Base-by-base conservation (phyloP, 2,797 vertebrate genomes). In the Trichosurus vulpecula region DNA sequence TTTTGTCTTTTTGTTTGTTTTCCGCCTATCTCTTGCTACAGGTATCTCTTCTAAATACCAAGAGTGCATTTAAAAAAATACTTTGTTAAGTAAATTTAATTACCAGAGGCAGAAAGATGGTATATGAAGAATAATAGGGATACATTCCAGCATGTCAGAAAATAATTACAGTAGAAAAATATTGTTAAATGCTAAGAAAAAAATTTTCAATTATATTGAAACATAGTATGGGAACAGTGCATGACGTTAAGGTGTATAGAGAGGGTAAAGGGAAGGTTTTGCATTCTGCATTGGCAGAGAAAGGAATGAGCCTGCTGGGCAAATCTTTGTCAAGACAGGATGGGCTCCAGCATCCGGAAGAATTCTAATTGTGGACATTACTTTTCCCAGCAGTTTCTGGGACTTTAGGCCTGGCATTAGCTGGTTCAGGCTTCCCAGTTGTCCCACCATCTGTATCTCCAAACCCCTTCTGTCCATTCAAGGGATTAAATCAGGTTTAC, bases 31-130 rank as follows among this genome's bases (percentile, higher is more conserved):
- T 61, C 81, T 52, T 93, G 89, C 91, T 94, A 92, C 87, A 52
- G 13, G 3, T 6, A 89, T 93, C 47, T 31, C 52, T 91, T 89
- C 41, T 94, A 92, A 92, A 90, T 96, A n/a, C 22, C 92, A 66
- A n/a, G n/a, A 47, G 47, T 81, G 94, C 95, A 92, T 93, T 96
- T 96, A 53, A 95, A 97, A 93, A 92, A 95, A 90, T 95, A 41
- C 90, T 95, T 95, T 91, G 91, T 57, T 93, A 47, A n/a, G n/a
- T 91, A 94, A 92, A 53, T 96, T 96, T 95, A 27, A 92, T 93
- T 58, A 91, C 91, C 93, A 96, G 95, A 96, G 52, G 66, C 90
- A 93, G 93, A 96, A 94, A 92, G 92, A 47, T 47, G 81, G 11
- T 94, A 3, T 51, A 55, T 91, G 87, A 90, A 27, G 19, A 54